Conservation (phyloP, 2,797 vertebrate species). For the Tapera naevia region DNA sequence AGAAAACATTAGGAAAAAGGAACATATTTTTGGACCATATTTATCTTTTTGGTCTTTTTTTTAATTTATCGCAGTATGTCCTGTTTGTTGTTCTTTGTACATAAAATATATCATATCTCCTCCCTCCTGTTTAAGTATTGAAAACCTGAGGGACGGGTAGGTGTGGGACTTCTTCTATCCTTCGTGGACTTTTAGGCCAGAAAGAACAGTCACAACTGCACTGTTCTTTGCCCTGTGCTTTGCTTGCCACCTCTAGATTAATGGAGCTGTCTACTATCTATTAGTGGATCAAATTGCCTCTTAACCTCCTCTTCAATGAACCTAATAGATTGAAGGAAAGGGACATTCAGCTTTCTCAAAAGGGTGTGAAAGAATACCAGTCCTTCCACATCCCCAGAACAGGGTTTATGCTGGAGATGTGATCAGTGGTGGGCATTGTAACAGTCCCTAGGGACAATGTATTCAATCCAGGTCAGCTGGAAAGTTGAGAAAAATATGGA, state of each 20-base stretch:
- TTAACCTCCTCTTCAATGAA: constrained; percentile 52
- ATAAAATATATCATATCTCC: neutral
- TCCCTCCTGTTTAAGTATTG: neutral
- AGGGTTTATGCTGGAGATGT: neutral
- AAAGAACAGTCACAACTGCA: neutral
- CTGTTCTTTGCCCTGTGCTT: neutral
- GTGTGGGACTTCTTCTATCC: neutral
- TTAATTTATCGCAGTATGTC: neutral
- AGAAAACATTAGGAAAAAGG: neutral
- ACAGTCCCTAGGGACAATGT: neutral
- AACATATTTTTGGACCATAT: neutral
- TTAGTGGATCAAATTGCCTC: constrained; percentile 54
- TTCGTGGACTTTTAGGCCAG: neutral
- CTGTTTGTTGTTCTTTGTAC: neutral
- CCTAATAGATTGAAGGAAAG: constrained; percentile 13
- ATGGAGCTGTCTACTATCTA: constrained; percentile 38
- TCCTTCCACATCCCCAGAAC: neutral
- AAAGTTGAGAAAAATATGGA: neutral
- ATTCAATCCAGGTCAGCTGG: neutral
- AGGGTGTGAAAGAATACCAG: neutral
- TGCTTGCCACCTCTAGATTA: constrained; percentile 12
- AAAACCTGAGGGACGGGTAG: neutral
- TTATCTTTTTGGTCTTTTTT: neutral
- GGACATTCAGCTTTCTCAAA: constrained; percentile 11
- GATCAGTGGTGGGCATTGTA: neutral